Evolutionary conservation across 2,888 invertebrate genomes (phyloP), one percentile per base, ranked within the genome.

Genomic region (Pomacea canaliculata): DNA sequence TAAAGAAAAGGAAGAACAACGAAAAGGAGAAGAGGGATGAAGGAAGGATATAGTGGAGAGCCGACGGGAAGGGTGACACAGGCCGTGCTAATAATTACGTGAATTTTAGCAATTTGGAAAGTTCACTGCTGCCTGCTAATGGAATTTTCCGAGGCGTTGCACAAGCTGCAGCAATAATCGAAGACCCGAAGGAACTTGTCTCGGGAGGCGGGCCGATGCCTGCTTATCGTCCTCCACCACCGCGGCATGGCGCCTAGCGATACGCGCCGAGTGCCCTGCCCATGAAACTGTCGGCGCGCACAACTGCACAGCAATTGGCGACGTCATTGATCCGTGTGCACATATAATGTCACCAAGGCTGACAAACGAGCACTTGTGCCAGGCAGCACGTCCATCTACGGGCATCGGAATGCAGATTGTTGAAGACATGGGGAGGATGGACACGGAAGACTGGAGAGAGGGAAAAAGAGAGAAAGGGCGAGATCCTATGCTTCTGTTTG

Each of bases 261-360:
- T 74, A 74, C 46, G 62, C 37, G 46, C 23, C n/a, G 10, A 23
- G n/a, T 73, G 73, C 66, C 73, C 66, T 59, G 59, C 7, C 48
- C 74, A 68, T 63, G 74, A 74, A 74, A 74, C 63, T 51, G 73
- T 65, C 51, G 10, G 51, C 51, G 51, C 59, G 74, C 49, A 13
- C 59, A 51, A 74, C 46, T 74, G 74, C 74, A 69, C 74, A 69
- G 69, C 63, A 74, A 74, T 74, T 74, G 74, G 68, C 74, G 49
- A 74, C 74, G 74, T 74, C 74, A 74, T 62, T 49, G 69, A 69
- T 46, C 62, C 74, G 62, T 74, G 74, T 10, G 69, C 63, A 56
- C 73, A 66, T 51, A 67, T 56, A 10, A 56, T 16, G 51, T 56
- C 51, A 56, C 51, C 51, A 56, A 16, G 12, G 10, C 27, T 67